Conservation (phyloP, 2,888 invertebrate genomes). For the Ormyrus rosae region DNA sequence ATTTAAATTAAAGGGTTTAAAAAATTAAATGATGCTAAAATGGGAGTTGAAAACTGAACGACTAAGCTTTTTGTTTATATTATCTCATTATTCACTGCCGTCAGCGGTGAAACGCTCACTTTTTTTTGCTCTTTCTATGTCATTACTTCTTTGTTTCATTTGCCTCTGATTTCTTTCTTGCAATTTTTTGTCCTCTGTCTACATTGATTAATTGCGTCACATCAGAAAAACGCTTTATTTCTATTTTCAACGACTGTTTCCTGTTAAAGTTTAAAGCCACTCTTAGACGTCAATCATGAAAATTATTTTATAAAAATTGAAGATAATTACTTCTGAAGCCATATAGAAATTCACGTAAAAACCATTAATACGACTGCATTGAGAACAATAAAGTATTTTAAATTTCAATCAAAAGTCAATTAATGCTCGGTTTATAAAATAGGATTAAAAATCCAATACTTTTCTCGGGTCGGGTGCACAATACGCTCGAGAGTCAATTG, state of each 20-base stretch:
- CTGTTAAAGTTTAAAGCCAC: too few species aligned
- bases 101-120: constrained; percentile 16
- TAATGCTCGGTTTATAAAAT: neutral
- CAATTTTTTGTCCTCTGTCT: neutral
- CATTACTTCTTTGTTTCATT: too few species aligned
- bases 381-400: neutral
- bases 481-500: constrained; percentile 4
- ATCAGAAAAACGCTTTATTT: neutral
- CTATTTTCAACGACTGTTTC: neutral
- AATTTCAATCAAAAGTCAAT: constrained; percentile 35
- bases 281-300: too few species aligned
- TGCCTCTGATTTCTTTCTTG: neutral
- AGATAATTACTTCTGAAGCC: too few species aligned
- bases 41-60: neutral
- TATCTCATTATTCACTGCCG: constrained; percentile 51
- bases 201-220: constrained; percentile 43
- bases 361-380: too few species aligned
- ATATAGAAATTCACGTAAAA: too few species aligned
- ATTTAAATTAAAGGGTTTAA: too few species aligned
- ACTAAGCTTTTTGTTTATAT: constrained; percentile 47
- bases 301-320: too few species aligned
- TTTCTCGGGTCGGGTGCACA: neutral
- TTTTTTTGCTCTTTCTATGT: constrained; percentile 7
- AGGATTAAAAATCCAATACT: constrained; percentile 32
- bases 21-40: too few species aligned